These are phyloP conservation scores for Metalampra italica DNA, from an alignment of 2,888 invertebrate genomes.

Conservation along the genomic window DNA sequence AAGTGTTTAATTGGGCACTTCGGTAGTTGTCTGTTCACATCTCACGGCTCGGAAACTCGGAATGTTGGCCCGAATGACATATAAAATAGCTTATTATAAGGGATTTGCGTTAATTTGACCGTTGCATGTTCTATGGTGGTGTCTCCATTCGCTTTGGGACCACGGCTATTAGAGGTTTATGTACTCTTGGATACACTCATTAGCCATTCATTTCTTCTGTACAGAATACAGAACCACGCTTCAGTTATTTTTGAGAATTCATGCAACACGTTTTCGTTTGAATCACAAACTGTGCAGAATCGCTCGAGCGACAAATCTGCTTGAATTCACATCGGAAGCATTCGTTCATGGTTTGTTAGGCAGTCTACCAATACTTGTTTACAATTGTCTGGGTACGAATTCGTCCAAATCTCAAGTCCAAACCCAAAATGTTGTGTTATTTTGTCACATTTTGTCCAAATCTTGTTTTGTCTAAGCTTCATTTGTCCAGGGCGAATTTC, in stretches of 20 bases:
- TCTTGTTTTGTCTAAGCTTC: no score
- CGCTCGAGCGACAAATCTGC: slow-evolving; percentile 17
- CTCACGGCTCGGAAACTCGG: slow-evolving; percentile 38
- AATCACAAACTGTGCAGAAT: slow-evolving; percentile 7
- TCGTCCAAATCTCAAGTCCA: no score
- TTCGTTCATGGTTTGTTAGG: slow-evolving; percentile 14
- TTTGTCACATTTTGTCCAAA: no score
- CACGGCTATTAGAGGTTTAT: neutral
- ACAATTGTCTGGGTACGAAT: no score
- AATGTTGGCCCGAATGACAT: slow-evolving; percentile 48
- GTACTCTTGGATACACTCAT: no score
- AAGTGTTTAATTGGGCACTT: slow-evolving; percentile 36
- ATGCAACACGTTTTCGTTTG: neutral
- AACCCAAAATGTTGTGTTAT: no score
- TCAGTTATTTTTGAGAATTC: neutral
- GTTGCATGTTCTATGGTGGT: slow-evolving; percentile 38
- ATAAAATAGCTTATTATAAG: slow-evolving; percentile 30
- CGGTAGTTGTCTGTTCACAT: slow-evolving; percentile 19
- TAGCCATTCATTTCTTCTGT: no score
- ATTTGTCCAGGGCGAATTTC: no score
- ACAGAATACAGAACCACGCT: neutral
- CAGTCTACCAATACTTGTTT: slow-evolving; percentile 7
- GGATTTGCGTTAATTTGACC: slow-evolving; percentile 23
- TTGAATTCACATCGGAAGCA: slow-evolving; percentile 12
- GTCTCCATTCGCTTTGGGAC: slow-evolving; percentile 10